Percentiles rank a stretch among this genome's conserved stretches.
Conservation (phyloP, 2,113 vertebrate genomes). For the Oceanodroma tethys region DNA sequence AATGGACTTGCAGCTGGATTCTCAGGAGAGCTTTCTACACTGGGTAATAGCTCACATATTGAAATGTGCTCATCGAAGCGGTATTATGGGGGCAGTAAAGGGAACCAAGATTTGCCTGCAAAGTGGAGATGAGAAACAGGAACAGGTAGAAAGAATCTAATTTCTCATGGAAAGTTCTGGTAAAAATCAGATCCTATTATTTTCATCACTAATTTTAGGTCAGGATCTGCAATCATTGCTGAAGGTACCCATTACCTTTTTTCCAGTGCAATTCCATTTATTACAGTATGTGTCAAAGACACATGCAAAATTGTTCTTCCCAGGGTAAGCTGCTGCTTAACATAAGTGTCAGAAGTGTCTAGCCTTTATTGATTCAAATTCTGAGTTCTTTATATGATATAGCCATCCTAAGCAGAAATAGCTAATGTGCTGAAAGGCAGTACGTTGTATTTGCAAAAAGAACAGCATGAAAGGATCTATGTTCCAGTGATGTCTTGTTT, state of each 20-base stretch:
- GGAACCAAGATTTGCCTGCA: neutral
- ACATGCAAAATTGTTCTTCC: neutral
- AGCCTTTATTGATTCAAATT: neutral
- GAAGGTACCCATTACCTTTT: neutral
- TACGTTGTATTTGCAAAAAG: slow-evolving; percentile 15
- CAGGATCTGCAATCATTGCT: neutral
- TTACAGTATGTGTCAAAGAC: neutral
- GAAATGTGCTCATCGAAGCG: slow-evolving; percentile 3
- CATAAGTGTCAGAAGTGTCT: neutral
- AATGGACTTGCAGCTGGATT: slow-evolving; percentile 28
- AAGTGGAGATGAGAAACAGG: neutral
- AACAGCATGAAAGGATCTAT: neutral
- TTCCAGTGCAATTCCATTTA: neutral
- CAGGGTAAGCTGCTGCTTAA: neutral
- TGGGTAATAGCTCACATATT: neutral
- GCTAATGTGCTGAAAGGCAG: neutral
- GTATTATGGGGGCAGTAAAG: neutral
- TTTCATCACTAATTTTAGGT: slow-evolving; percentile 5
- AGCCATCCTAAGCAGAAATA: neutral
- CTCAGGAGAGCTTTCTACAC: neutral
- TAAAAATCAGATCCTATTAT: neutral
- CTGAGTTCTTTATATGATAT: neutral
- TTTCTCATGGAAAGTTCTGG: slow-evolving; percentile 29
- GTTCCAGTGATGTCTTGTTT: neutral
- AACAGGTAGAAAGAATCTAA: neutral